phyloP scores from a whole-genome alignment of 2,797 vertebrate genomes.

The Sebastes diaconus region DNA sequence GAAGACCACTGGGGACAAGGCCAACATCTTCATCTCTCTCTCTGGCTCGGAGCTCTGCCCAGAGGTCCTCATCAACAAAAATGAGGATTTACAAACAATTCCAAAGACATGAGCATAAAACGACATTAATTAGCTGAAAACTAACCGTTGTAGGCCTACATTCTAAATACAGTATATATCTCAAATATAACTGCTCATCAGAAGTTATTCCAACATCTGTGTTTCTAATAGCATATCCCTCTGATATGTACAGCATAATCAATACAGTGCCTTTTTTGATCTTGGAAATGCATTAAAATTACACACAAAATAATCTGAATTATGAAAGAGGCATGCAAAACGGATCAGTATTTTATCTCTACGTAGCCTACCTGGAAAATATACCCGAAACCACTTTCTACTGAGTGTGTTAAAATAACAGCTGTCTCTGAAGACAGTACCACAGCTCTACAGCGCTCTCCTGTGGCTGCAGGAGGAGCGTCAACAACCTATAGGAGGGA shows the following conservation, averaged over 20 bases:
- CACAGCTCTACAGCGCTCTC: constrained; percentile 29
- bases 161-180: constrained; percentile 68
- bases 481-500: constrained; percentile 4
- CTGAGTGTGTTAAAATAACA: constrained; percentile 2
- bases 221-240: constrained; percentile 55
- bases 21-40: constrained; percentile 7
- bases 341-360: constrained; percentile 44
- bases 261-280: constrained; percentile 60
- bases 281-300: constrained; percentile 62
- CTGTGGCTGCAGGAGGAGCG: constrained; percentile 36
- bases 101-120: constrained; percentile 70
- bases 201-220: constrained; percentile 50
- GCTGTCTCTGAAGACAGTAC: neutral
- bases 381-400: constrained; percentile 20
- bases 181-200: constrained; percentile 57
- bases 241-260: constrained; percentile 72
- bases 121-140: constrained; percentile 62
- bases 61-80: constrained; percentile 71
- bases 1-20: constrained; percentile 62
- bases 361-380: constrained; percentile 50
- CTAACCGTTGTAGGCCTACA: constrained; percentile 62
- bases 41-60: constrained; percentile 38
- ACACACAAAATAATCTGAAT: constrained; percentile 71
- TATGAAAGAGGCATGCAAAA: constrained; percentile 77
- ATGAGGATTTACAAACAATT: constrained; percentile 73